Evolutionary conservation across 2,888 invertebrate species (phyloP).

Genomic region (Calliscelio sp.): DNA sequence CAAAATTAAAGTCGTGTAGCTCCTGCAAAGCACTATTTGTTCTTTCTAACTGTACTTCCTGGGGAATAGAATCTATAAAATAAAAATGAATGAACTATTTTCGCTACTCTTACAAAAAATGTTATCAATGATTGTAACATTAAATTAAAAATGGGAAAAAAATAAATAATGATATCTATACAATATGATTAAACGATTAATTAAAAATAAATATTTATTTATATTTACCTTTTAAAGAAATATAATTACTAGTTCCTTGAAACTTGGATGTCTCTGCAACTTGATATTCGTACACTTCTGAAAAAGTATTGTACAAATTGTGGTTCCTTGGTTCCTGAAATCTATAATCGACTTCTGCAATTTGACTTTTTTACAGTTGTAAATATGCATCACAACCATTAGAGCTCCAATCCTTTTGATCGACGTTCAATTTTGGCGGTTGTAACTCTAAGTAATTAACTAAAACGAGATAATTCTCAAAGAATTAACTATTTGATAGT

Average conservation of each 20-base stretch:
- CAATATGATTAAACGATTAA: too few relatives aligned
- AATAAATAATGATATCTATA: too few relatives aligned
- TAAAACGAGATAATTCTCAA: neutral
- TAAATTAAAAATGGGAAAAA: too few relatives aligned
- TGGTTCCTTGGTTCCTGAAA: neutral
- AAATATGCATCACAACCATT: conserved; percentile 6
- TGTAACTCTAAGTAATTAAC: conserved; percentile 4
- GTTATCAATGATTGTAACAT: too few relatives aligned
- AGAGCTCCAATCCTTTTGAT: neutral
- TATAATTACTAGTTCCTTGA: conserved; percentile 1
- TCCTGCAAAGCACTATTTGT: too few relatives aligned
- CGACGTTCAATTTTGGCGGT: neutral
- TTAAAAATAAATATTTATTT: neutral
- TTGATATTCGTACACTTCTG: conserved; percentile 14
- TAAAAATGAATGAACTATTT: too few relatives aligned
- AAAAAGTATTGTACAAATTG: conserved; percentile 14
- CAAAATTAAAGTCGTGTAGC: too few relatives aligned
- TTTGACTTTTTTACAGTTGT: conserved; percentile 3
- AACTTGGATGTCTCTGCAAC: conserved; percentile 4
- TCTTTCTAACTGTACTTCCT: too few relatives aligned
- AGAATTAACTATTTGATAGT: neutral
- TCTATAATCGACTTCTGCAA: conserved; percentile 6
- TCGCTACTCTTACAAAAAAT: too few relatives aligned
- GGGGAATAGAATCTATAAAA: too few relatives aligned
- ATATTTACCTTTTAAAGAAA: neutral